Evolutionary conservation across 1,140 invertebrate species (phyloP).

Genomic region (Brachionus manjavacas): DNA sequence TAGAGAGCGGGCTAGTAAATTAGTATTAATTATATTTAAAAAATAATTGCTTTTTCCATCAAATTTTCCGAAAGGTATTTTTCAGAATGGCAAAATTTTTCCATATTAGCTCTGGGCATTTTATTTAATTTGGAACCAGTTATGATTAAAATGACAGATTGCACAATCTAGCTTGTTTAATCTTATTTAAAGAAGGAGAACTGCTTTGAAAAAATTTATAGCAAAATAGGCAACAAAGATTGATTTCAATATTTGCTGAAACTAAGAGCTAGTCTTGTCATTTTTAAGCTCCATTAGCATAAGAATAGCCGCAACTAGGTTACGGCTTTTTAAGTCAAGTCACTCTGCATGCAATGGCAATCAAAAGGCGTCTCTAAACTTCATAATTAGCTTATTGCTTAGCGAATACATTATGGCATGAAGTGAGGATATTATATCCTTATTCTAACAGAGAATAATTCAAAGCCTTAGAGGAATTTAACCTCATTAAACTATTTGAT

Average conservation of each 20-base stretch:
- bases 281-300: neutral
- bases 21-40: neutral
- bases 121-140: neutral
- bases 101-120: neutral
- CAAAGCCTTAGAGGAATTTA: neutral
- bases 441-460: neutral
- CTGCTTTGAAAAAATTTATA: neutral
- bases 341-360: neutral
- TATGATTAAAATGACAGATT: neutral
- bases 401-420: neutral
- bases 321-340: neutral
- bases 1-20: neutral
- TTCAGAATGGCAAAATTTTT: neutral
- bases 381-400: neutral
- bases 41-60: neutral
- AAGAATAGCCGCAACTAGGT: neutral
- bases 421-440: slow-evolving; percentile 27
- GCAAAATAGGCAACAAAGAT: neutral
- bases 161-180: neutral
- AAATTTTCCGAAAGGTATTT: neutral
- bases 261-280: neutral
- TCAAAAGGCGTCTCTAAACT: neutral
- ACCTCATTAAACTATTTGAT: slow-evolving; percentile 29
- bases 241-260: neutral
- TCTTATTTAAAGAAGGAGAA: neutral